Base-by-base conservation (phyloP, 2,797 vertebrate species). In the Enteromius fasciolatus region DNA sequence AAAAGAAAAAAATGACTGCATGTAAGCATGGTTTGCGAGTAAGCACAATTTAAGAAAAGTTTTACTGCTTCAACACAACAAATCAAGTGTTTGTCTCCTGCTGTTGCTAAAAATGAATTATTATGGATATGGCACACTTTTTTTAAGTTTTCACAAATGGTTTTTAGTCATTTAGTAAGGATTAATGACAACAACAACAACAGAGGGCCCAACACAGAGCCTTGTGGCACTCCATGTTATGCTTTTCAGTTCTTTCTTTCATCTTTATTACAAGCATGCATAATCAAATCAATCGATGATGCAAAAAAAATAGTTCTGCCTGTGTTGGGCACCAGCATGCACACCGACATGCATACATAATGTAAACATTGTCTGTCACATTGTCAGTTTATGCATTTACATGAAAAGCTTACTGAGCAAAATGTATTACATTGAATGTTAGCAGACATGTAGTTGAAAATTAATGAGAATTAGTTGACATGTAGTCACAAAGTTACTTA, bases 161-260 rank as follows among this genome's bases (percentile, higher is more conserved):
- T 28, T 61, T 5, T 61, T 61, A 25, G 52, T 57, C 10, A 23
- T 28, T 28, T 28, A 48, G 41, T 7, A 70, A 70, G 25, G 25
- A 50, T 31, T 3, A 72, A 48, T 9, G 17, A 70, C 23, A 72
- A n/a, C n/a, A n/a, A 72, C 2, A 72, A 50, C 15, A 18, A 5
- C 9, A 50, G 28, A 50, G 8, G 25, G 20, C 28, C 69, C 44
- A 72, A 31, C 23, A 50, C 69, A 31, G 17, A 72, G 69, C 44
- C 69, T 20, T 50, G 44, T 50, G 44, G 69, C 25, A 72, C 15
- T 48, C 44, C 25, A 18, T 48, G 36, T 41, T 31, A 39, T 39
- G 64, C 31, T 48, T 72, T 4, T 72, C 17, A 31, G 69, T 72
- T 72, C 46, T 25, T 72, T 31, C 15, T 72, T 50, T 46, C 46